These are phyloP conservation scores for Helogale parvula DNA, from an alignment of 2,113 vertebrate genomes.

Conservation along the genomic window DNA sequence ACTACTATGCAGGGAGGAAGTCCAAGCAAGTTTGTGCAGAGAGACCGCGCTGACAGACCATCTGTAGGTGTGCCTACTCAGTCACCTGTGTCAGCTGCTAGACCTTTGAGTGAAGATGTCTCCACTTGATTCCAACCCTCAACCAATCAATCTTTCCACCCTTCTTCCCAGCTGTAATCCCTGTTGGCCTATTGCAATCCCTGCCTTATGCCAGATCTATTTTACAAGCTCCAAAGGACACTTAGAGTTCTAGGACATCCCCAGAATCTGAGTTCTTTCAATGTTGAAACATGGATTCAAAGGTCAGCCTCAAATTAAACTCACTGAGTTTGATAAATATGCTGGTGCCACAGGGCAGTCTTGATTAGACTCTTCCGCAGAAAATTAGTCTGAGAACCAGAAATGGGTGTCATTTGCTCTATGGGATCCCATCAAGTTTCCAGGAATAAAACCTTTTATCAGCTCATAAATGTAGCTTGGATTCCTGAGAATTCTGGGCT, in stretches of 20 bases:
- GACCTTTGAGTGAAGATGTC: not conserved
- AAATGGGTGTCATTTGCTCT: not conserved
- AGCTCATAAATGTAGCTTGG: not conserved
- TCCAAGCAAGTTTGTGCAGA: not conserved
- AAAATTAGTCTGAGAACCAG: slow-evolving; percentile 20
- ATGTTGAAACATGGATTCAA: slow-evolving; percentile 43
- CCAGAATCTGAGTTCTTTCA: slow-evolving; percentile 3
- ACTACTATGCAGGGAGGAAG: not conserved
- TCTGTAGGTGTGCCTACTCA: not conserved
- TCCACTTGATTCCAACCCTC: not conserved
- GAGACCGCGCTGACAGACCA: not conserved
- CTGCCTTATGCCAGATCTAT: not conserved
- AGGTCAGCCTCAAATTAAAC: slow-evolving; percentile 49
- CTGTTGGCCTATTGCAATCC: not conserved
- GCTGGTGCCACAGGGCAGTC: not conserved
- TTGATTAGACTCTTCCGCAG: not conserved
- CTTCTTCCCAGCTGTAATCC: not conserved
- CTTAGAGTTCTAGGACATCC: not conserved
- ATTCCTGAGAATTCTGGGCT: not conserved
- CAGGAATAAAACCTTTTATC: not conserved
- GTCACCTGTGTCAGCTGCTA: not conserved
- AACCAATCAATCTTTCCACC: not conserved
- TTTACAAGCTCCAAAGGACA: slow-evolving; percentile 22
- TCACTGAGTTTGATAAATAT: not conserved
- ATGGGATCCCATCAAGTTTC: not conserved